Conservation (phyloP, 2,888 invertebrate genomes). For the Alentia gelatinosa region DNA sequence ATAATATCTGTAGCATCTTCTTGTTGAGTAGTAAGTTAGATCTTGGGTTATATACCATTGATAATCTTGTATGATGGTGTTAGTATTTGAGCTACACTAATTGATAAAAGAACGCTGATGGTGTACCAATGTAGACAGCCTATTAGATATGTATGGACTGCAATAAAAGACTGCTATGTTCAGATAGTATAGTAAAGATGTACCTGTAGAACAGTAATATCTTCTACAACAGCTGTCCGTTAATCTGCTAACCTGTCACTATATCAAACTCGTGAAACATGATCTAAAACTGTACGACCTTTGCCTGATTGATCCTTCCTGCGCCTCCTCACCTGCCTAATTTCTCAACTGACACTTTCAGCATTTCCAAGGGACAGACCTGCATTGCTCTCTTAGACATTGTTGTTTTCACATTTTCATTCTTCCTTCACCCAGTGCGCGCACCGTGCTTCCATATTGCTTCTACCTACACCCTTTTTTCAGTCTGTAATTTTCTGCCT, state of each 20-base stretch:
- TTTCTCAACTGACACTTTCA: constrained; percentile 22
- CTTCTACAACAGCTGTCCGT: not conserved
- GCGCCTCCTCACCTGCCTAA: not conserved
- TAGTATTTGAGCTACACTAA: too few relatives aligned
- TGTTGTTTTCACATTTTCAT: not conserved
- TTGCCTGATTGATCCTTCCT: not conserved
- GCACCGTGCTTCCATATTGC: not conserved
- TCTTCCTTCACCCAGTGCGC: not conserved
- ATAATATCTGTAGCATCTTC: too few relatives aligned
- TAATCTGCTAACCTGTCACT: not conserved
- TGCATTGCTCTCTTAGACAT: constrained; percentile 26
- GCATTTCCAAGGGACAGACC: constrained; percentile 20
- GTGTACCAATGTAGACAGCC: too few relatives aligned
- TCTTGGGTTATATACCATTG: too few relatives aligned
- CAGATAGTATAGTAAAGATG: too few relatives aligned
- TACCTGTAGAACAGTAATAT: too few relatives aligned
- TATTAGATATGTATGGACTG: too few relatives aligned
- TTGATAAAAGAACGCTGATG: too few relatives aligned
- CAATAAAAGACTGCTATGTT: too few relatives aligned
- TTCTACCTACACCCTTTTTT: not conserved
- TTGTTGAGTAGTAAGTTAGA: too few relatives aligned
- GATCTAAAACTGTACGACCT: not conserved
- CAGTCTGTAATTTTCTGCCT: not conserved
- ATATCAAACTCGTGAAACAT: not conserved
- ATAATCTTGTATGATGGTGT: too few relatives aligned